These are phyloP conservation scores for Pelvicachromis taeniatus DNA, from an alignment of 2,113 vertebrate genomes.

Conservation along the genomic window DNA sequence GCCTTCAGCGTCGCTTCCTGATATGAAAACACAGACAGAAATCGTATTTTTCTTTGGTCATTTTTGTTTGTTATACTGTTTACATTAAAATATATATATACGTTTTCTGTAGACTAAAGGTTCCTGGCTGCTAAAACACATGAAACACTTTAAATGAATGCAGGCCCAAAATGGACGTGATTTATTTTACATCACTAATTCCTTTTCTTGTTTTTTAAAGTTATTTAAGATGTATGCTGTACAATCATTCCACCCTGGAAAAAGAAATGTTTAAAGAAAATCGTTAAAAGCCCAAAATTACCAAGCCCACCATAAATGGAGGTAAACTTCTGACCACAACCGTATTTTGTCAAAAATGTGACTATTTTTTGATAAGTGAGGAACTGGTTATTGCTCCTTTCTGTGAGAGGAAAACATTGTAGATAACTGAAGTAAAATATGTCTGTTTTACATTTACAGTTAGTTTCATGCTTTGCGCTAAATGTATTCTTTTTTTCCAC, in stretches of 20 bases:
- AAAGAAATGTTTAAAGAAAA: background rate
- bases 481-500: background rate
- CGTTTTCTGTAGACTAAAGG: background rate
- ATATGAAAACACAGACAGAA: background rate
- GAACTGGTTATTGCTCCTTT: background rate
- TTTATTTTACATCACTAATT: background rate
- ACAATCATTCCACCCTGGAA: background rate
- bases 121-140: background rate
- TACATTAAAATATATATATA: background rate
- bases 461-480: background rate
- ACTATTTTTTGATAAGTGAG: background rate
- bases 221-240: background rate
- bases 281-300: background rate
- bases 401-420: background rate
- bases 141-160: background rate
- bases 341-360: background rate
- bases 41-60: background rate
- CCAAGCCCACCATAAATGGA: background rate
- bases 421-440: background rate
- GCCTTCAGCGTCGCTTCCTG: constrained; percentile 67
- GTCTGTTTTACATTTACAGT: background rate
- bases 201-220: background rate
- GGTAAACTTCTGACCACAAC: background rate
- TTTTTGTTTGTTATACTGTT: background rate
- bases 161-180: background rate